Conservation (phyloP, 2,888 invertebrate species). For the Acrocera orbiculus region DNA sequence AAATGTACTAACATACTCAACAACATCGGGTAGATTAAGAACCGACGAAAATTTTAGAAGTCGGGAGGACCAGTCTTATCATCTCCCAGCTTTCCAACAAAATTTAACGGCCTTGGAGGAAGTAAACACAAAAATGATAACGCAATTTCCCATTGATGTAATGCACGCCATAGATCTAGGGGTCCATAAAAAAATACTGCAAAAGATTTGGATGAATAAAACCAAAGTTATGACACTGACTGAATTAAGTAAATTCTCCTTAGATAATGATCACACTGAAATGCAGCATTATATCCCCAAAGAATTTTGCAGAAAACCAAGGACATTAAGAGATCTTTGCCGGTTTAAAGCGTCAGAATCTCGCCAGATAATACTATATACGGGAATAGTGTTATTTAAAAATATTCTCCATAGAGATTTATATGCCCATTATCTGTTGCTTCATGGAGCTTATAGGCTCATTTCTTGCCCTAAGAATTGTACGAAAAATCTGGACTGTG, state of each 20-base stretch:
- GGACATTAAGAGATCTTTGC: neutral
- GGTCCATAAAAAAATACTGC: constrained; percentile 6
- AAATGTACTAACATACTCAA: neutral
- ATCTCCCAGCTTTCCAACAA: neutral
- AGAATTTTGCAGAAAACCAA: constrained; percentile 6
- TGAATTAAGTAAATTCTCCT: neutral
- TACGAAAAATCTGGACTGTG: too few relatives aligned
- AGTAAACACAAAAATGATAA: constrained; percentile 2
- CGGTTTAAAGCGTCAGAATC: too few relatives aligned
- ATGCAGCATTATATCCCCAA: constrained; percentile 2
- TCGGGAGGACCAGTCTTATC: neutral
- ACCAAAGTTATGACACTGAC: neutral
- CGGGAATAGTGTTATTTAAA: too few relatives aligned
- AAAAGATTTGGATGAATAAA: neutral
- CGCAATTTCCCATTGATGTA: constrained; percentile 7
- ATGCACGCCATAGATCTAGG: constrained; percentile 9
- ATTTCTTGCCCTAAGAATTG: too few relatives aligned
- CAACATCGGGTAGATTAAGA: neutral
- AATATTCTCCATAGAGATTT: too few relatives aligned
- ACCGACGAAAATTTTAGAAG: constrained; percentile 2
- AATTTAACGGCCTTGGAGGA: constrained; percentile 1
- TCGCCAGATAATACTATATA: too few relatives aligned
- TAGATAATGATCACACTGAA: neutral
- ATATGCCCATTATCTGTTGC: too few relatives aligned
- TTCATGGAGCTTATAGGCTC: too few relatives aligned